Evolutionary conservation across 2,113 vertebrate genomes (phyloP).

Genomic region (Dasyurus viverrinus): DNA sequence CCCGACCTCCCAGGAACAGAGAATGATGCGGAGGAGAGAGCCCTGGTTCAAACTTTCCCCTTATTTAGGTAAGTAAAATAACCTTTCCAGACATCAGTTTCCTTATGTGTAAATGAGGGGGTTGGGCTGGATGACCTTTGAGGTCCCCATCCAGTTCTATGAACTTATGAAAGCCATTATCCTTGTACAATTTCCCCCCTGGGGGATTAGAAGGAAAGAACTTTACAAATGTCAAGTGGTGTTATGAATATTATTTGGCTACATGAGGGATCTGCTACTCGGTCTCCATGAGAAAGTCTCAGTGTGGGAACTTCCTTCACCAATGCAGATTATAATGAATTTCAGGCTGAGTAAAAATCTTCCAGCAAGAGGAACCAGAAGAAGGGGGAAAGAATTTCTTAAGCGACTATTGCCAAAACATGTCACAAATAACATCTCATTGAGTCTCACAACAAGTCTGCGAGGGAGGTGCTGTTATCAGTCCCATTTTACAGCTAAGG

Average conservation of each 20-base stretch:
- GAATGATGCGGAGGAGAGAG: neutral
- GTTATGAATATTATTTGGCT: neutral
- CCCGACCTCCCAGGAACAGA: neutral
- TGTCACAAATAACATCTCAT: neutral
- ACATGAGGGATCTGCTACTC: neutral
- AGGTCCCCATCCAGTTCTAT: neutral
- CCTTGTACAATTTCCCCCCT: neutral
- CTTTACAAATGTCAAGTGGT: neutral
- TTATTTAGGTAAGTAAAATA: neutral
- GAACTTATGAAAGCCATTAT: neutral
- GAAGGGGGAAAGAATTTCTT: neutral
- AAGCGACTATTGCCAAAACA: neutral
- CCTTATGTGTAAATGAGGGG: neutral
- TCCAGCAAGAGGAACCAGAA: neutral
- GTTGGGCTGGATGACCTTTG: neutral
- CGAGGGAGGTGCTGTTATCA: neutral
- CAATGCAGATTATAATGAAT: neutral
- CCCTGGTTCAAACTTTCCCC: neutral
- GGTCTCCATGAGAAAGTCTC: neutral
- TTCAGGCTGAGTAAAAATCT: neutral
- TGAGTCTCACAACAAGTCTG: neutral
- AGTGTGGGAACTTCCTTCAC: neutral
- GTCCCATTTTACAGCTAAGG: neutral
- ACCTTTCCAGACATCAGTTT: neutral
- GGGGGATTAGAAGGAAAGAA: neutral